Evolutionary conservation across 2,888 invertebrate genomes (phyloP).

Genomic region (Tetranychus truncatus): DNA sequence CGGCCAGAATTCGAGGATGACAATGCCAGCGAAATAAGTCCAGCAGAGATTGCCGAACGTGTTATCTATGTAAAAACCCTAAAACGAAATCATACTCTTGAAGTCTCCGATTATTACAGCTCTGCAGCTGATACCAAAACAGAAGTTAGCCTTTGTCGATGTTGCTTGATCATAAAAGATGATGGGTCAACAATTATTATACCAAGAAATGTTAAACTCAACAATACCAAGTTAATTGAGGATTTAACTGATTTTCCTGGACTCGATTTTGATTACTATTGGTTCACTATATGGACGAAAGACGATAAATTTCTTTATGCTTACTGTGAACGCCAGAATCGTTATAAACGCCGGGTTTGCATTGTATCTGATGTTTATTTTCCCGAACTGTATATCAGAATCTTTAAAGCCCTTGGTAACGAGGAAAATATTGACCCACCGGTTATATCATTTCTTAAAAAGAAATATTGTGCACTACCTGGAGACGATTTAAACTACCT

Average conservation of each 20-base stretch:
- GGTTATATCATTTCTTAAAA: slow-evolving; percentile 2
- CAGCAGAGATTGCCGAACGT: slow-evolving; percentile 24
- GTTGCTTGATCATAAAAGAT: slow-evolving; percentile 9
- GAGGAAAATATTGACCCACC: neutral
- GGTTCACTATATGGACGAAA: slow-evolving; percentile 8
- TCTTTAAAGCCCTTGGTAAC: neutral
- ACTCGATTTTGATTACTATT: slow-evolving; percentile 5
- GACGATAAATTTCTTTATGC: slow-evolving; percentile 9
- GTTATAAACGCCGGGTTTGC: slow-evolving; percentile 2
- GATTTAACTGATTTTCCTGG: neutral
- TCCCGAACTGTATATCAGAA: slow-evolving; percentile 9
- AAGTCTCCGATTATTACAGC: slow-evolving; percentile 4
- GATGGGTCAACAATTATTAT: neutral
- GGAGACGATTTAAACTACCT: slow-evolving; percentile 1
- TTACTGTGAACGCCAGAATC: slow-evolving; percentile 9
- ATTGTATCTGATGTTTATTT: slow-evolving; percentile 11
- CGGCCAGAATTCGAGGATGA: slow-evolving; percentile 22
- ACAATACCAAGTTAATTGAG: neutral
- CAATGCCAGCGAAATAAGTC: slow-evolving; percentile 23
- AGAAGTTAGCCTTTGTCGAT: neutral
- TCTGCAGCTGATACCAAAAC: slow-evolving; percentile 6
- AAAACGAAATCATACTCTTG: slow-evolving; percentile 10
- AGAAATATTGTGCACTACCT: slow-evolving; percentile 9
- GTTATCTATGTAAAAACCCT: slow-evolving; percentile 25
- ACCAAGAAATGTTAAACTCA: slow-evolving; percentile 8